Evolutionary conservation across 2,888 invertebrate species (phyloP).

Genomic region (Temnothorax rugatulus): DNA sequence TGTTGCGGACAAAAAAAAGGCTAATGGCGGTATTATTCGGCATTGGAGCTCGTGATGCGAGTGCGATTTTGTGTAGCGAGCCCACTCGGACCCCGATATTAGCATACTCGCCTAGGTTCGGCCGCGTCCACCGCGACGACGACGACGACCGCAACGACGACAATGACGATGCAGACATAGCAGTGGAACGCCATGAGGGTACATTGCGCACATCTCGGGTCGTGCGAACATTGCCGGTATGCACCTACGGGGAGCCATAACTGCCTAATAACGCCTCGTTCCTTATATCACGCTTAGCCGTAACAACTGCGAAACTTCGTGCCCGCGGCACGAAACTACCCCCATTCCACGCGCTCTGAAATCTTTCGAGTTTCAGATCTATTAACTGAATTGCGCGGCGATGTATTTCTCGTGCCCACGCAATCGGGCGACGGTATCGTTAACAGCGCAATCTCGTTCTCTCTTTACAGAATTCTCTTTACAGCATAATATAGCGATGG

Average conservation of each 20-base stretch:
- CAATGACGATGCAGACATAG: conserved; percentile 54
- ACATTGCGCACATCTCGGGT: conserved; percentile 60
- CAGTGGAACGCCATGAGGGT: conserved; percentile 60
- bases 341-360: conserved; percentile 21
- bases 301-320: conserved; percentile 67
- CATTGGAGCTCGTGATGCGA: conserved; percentile 83
- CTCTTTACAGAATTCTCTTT: conserved; percentile 16
- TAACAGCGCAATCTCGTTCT: conserved; percentile 42
- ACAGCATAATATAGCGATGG: background rate
- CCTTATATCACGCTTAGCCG: conserved; percentile 80
- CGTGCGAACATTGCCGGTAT: conserved; percentile 70
- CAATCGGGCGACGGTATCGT: conserved; percentile 50
- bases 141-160: conserved; percentile 38
- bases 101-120: conserved; percentile 80
- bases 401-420: conserved; percentile 18
- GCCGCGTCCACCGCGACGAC: conserved; percentile 56
- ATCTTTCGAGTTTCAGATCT: conserved; percentile 58
- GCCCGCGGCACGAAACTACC: conserved; percentile 44
- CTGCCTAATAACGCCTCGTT: conserved; percentile 83
- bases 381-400: conserved; percentile 40
- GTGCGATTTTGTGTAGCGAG: conserved; percentile 84
- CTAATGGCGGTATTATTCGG: conserved; percentile 84
- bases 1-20: conserved; percentile 66
- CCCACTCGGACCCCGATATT: conserved; percentile 82
- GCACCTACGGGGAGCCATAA: conserved; percentile 82